Conservation (phyloP, 2,113 vertebrate genomes). For the Syngnathus floridae region DNA sequence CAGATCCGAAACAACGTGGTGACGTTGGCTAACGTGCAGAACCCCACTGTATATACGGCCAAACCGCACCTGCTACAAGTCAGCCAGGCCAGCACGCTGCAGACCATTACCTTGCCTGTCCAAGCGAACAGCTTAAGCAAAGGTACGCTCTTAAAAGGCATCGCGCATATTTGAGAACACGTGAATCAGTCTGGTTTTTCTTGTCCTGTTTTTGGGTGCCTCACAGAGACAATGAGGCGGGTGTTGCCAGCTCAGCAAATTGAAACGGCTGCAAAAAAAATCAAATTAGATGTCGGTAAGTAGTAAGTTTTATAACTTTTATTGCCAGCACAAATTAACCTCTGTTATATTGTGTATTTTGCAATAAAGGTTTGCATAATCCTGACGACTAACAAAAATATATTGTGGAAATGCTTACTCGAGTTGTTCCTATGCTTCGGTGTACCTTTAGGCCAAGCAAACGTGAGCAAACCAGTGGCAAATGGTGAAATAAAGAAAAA, state of each 20-base stretch:
- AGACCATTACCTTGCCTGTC: constrained; percentile 28
- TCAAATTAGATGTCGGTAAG: constrained; percentile 62
- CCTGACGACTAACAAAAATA: too few species aligned
- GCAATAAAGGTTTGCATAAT: too few species aligned
- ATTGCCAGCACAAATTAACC: not conserved
- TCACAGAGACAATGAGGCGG: constrained; percentile 67
- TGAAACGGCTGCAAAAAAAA: constrained; percentile 64
- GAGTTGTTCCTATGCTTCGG: not conserved
- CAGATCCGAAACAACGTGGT: constrained; percentile 63
- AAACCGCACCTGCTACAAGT: constrained; percentile 34
- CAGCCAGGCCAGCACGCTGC: constrained; percentile 31
- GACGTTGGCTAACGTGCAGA: constrained; percentile 58
- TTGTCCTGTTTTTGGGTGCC: constrained; percentile 11
- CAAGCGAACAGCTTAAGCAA: constrained; percentile 19
- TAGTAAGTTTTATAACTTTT: constrained; percentile 7
- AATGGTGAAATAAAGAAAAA: constrained; percentile 80
- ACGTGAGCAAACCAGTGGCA: constrained; percentile 63
- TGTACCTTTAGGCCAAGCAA: constrained; percentile 22
- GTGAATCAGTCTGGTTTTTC: not conserved
- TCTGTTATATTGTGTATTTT: too few species aligned
- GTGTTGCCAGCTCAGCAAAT: constrained; percentile 53
- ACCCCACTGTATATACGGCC: constrained; percentile 50
- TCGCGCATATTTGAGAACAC: not conserved
- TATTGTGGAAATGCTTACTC: not conserved
- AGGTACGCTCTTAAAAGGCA: constrained; percentile 22